Evolutionary conservation across 2,797 vertebrate species (phyloP).

Genomic region (Limosa lapponica): DNA sequence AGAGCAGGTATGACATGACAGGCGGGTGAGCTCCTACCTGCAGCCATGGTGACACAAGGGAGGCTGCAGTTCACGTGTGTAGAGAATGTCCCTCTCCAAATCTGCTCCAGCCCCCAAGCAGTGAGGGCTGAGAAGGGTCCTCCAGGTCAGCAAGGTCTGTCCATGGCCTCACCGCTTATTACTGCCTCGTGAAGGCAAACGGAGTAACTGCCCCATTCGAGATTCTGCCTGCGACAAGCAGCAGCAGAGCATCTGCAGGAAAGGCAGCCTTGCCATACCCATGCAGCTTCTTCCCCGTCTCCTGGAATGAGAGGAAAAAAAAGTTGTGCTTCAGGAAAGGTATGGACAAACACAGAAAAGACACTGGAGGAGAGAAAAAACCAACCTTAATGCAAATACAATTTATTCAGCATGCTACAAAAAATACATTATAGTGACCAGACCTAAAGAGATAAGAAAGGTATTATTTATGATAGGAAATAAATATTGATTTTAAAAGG

Average conservation of each 20-base stretch:
- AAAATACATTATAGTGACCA: background rate
- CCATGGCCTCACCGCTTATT: background rate
- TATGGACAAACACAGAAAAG: background rate
- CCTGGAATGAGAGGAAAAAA: background rate
- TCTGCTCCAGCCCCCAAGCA: fast-evolving
- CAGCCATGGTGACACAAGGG: background rate
- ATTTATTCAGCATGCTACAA: background rate
- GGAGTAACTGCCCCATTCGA: background rate
- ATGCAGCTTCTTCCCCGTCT: background rate
- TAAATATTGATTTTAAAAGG: background rate
- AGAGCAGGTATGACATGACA: background rate
- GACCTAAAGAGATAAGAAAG: background rate
- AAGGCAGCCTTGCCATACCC: background rate
- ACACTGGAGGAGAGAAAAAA: background rate
- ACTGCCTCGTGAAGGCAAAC: background rate
- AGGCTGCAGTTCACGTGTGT: background rate
- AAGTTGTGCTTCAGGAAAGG: background rate
- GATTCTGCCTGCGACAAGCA: background rate
- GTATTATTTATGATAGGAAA: background rate
- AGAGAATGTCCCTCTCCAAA: background rate
- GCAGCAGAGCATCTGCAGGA: background rate
- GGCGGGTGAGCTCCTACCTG: background rate
- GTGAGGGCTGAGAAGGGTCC: background rate
- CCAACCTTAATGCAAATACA: background rate
- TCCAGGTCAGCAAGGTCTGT: background rate